Conservation (phyloP, 2,797 vertebrate species). For the Sciurus vulgaris region DNA sequence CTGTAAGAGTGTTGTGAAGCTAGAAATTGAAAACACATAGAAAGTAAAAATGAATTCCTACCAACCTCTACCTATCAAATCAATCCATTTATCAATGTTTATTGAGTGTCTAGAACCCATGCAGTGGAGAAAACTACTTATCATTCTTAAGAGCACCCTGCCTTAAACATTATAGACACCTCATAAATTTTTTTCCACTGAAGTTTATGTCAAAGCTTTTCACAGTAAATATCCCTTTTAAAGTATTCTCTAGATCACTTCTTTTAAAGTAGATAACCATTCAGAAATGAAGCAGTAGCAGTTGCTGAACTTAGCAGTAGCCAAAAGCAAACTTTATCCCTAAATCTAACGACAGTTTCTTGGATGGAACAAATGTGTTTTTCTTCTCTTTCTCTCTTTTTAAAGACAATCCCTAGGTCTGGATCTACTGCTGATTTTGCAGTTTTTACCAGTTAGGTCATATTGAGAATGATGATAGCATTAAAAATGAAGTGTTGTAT, state of each 20-base stretch:
- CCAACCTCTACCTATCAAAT: constrained; percentile 21
- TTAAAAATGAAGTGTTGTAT: constrained; percentile 59
- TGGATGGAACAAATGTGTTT: constrained; percentile 42
- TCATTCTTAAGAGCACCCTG: constrained; percentile 36
- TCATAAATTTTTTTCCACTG: constrained; percentile 65
- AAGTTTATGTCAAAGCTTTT: constrained; percentile 70
- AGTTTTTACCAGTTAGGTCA: constrained; percentile 75
- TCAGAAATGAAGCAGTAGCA: constrained; percentile 64
- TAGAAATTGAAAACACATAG: constrained; percentile 51
- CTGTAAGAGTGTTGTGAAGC: background rate
- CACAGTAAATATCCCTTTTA: constrained; percentile 57
- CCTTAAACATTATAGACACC: constrained; percentile 10
- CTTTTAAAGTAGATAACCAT: constrained; percentile 63
- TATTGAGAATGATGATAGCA: constrained; percentile 58
- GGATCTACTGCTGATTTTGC: constrained; percentile 68
- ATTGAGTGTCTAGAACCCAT: constrained; percentile 22
- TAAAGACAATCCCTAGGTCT: constrained; percentile 74
- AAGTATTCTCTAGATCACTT: constrained; percentile 52
- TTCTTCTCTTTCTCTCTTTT: constrained; percentile 6
- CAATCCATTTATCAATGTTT: constrained; percentile 63
- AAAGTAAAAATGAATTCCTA: constrained; percentile 1
- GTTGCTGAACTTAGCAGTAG: constrained; percentile 46
- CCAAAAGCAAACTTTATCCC: constrained; percentile 56
- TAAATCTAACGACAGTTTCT: constrained; percentile 70
- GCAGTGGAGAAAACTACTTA: constrained; percentile 30